Evolutionary conservation across 2,797 vertebrate species (phyloP).

Genomic region (Poeciliopsis gracilis): DNA sequence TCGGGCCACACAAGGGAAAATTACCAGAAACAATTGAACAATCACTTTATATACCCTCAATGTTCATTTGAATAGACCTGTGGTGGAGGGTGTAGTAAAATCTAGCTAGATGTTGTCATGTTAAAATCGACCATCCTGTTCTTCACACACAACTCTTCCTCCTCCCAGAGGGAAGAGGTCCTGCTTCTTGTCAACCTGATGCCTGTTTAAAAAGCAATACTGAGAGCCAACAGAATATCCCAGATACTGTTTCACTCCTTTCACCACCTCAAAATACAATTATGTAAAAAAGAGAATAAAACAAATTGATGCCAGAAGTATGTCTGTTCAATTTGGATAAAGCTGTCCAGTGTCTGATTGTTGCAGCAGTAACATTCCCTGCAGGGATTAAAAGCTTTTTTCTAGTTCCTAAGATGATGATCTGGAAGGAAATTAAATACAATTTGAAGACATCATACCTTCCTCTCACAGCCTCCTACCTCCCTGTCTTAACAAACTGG

Average conservation of each 20-base stretch:
- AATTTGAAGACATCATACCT: too few species aligned
- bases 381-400: background rate
- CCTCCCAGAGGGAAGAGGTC: conserved; percentile 45
- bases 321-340: background rate
- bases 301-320: background rate
- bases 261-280: background rate
- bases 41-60: conserved; percentile 31
- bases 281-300: background rate
- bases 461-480: too few species aligned
- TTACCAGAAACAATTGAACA: conserved; percentile 32
- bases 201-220: conserved; percentile 45
- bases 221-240: conserved; percentile 14
- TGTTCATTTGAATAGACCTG: conserved; percentile 44
- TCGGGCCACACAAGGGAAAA: conserved; percentile 47
- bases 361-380: background rate
- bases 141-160: conserved; percentile 59
- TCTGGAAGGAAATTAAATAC: background rate
- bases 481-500: too few species aligned
- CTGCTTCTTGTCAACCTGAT: conserved; percentile 53
- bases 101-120: background rate
- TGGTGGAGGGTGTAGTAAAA: conserved; percentile 49
- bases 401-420: background rate
- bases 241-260: background rate
- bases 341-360: background rate
- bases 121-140: conserved; percentile 25